Base-by-base conservation (phyloP, 2,888 invertebrate species). In the Hipparchia sbordonii region DNA sequence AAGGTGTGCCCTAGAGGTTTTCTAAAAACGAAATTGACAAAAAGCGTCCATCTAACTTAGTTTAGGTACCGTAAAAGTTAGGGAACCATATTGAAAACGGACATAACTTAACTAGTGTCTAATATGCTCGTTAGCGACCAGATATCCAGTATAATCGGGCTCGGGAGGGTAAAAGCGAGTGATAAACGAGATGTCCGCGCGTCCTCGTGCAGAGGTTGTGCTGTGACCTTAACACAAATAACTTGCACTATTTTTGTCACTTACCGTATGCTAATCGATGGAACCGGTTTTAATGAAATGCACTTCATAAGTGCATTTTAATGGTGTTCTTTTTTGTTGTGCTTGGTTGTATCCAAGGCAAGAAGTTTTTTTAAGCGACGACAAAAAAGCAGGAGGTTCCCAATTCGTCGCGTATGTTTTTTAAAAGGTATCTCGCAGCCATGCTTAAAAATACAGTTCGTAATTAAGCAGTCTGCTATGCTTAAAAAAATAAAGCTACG, bases 141-240 rank as follows among this genome's bases (percentile, higher is more conserved):
- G 12, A 33, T 61, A 10, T 61, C 39, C 45, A 61, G 60, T n/a
- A 12, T 45, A 39, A 12, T 45, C 5, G 5, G 23, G 48, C 23
- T 51, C 63, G 33, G 33, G 57, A 9, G 57, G 57, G 23, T 57
- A 23, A 57, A 57, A 57, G 23, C 57, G 23, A 57, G 13, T 57
- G 13, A 7, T 57, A 8, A 57, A 13, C 23, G 8, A 23, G 57
- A 48, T 48, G 46, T 48, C 57, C 46, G 23, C 51, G 12, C 62
- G 71, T 48, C 71, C 71, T 73, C 62, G 62, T 56, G 48, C 71
- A 62, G 48, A 62, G 66, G 73, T 63, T 70, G 46, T 57, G 13
- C 12, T 45, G 45, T 65, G 72, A 74, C 74, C 74, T 74, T 72
- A 71, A 60, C 67, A 72, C 68, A 74, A 69, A 68, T 72, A 67